These are phyloP conservation scores for Sebastes kiyomatsui DNA, from an alignment of 2,797 vertebrate species.

Conservation along the genomic window DNA sequence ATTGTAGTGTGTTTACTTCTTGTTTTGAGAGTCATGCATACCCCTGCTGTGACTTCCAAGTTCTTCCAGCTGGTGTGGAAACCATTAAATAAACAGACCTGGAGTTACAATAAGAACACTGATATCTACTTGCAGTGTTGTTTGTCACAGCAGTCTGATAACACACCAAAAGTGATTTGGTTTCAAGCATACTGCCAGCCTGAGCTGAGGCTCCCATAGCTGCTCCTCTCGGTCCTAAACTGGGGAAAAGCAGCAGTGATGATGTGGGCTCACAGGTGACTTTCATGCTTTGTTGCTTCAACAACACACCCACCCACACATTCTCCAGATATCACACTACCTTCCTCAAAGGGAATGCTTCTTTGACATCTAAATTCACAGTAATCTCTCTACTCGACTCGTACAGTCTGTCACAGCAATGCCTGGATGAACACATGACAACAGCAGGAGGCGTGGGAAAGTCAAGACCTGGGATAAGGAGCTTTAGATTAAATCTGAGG, in stretches of 20 bases:
- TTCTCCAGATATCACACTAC: constrained; percentile 15
- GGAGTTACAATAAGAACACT: not conserved
- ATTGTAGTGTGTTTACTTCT: not conserved
- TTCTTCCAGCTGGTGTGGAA: not conserved
- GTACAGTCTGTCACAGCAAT: not conserved
- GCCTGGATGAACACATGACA: constrained; percentile 17
- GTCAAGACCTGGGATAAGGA: not conserved
- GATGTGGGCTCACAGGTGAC: constrained; percentile 18
- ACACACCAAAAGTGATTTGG: not conserved
- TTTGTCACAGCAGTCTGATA: not conserved
- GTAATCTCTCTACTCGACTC: constrained; percentile 9
- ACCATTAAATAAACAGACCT: not conserved
- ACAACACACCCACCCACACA: constrained; percentile 7
- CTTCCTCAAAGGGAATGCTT: constrained; percentile 14
- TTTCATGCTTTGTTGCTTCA: constrained; percentile 35
- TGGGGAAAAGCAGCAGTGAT: not conserved
- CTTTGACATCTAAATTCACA: constrained; percentile 21
- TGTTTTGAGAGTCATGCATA: not conserved
- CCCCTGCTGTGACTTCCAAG: not conserved
- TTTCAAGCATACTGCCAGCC: not conserved
- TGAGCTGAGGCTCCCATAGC: not conserved
- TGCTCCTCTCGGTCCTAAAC: not conserved
- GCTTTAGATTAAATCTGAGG: constrained; percentile 23
- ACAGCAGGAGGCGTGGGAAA: constrained; percentile 33
- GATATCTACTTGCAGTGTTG: not conserved